These are phyloP conservation scores for Toxonevra muliebris DNA, from an alignment of 2,888 invertebrate species.

Conservation along the genomic window DNA sequence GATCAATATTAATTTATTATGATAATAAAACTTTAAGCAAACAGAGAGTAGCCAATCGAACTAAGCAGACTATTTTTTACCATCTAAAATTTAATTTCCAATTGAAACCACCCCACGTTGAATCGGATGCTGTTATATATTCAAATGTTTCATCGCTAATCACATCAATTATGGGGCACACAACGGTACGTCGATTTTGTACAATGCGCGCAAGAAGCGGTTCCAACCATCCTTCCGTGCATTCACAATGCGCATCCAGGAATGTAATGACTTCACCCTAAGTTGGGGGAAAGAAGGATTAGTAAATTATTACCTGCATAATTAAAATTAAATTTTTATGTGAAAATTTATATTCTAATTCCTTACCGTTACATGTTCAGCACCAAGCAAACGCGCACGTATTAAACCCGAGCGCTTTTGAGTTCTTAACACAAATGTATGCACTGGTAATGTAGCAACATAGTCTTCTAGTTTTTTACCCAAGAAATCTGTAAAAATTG, in stretches of 20 bases:
- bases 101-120: conserved; percentile 99
- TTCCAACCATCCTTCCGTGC: conserved; percentile 97
- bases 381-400: conserved; percentile 92
- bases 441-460: conserved; percentile 84
- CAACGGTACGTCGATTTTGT: conserved; percentile 90
- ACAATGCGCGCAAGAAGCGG: conserved; percentile 92
- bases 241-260: conserved; percentile 66
- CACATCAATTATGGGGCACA: conserved; percentile 98
- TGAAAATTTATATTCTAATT: too few species aligned
- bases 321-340: too few species aligned
- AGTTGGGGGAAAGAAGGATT: neutral
- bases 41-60: too few species aligned
- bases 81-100: conserved; percentile 99
- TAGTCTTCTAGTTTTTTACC: conserved; percentile 90
- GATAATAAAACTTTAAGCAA: too few species aligned
- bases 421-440: conserved; percentile 87
- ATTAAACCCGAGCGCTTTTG: conserved; percentile 95
- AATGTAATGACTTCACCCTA: conserved; percentile 66
- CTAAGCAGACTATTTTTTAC: conserved; percentile 72
- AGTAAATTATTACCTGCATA: too few species aligned
- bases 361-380: conserved; percentile 89
- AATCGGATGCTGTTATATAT: conserved; percentile 98
- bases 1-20: conserved; percentile 4
- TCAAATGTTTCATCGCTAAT: conserved; percentile 99
- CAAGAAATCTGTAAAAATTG: conserved; percentile 76